phyloP scores from a whole-genome alignment of 2,797 vertebrate genomes.

The Myotis planiceps region DNA sequence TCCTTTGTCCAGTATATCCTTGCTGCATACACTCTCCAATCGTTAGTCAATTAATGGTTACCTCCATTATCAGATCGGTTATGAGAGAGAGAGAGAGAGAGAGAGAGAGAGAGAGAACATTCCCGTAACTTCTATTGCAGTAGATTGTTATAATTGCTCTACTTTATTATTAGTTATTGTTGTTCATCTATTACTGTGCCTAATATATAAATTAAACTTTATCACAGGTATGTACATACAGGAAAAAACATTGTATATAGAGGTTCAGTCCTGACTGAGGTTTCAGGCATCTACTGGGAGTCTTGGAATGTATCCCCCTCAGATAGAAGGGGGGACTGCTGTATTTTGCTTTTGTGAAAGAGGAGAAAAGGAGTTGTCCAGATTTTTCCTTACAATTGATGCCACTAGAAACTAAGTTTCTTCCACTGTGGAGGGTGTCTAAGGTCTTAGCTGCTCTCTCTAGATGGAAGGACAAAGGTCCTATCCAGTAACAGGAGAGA shows the following conservation, averaged over 20 bases:
- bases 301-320: too few species aligned
- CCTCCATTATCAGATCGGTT: neutral
- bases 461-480: neutral
- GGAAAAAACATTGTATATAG: neutral
- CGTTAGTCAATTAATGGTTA: neutral
- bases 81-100: neutral
- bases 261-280: neutral
- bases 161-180: neutral
- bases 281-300: neutral
- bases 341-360: neutral
- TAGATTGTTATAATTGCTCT: neutral
- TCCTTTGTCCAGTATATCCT: neutral
- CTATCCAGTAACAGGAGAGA: slow-evolving; percentile 2
- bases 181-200: neutral
- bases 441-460: neutral
- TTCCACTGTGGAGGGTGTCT: neutral
- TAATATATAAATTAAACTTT: neutral
- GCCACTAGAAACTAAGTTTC: slow-evolving; percentile 24
- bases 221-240: neutral
- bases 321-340: neutral
- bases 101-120: neutral
- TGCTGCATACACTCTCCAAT: neutral
- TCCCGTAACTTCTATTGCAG: neutral
- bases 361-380: neutral
- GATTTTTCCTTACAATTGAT: neutral